Evolutionary conservation across 1,140 invertebrate species (phyloP), one percentile per base, ranked within the genome.

Genomic region (Aphelenchoides avenae): DNA sequence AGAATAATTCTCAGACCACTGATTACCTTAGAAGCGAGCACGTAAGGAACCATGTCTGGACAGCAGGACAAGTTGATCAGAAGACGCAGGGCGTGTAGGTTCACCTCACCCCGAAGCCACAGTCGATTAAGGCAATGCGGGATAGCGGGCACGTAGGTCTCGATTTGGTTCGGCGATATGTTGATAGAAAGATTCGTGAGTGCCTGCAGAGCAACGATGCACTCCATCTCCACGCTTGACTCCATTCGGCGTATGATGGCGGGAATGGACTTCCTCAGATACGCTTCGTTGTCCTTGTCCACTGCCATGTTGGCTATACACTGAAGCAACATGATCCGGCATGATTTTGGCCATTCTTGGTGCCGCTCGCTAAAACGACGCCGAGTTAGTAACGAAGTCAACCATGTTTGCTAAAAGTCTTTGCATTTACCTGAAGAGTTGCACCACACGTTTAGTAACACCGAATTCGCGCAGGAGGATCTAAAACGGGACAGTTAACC

Each of bases 51-150:
- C 78, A 85, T 81, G 49, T 84, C 81, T 63, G 81, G 77, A 74
- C 84, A 85, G 60, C 82, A 83, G 3, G 84, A 84, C 3, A 86
- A 74, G 74, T 86, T 86, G 39, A 85, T 83, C n/a, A 86, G 78
- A 26, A 85, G 72, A 66, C 83, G 82, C 0, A 84, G 70, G 11
- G 83, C 78, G 65, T 85, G 83, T 11, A 85, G 69, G 61, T 81
- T 69, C 2, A 57, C 51, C 51, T 70, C 68, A 26, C 68, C 68
- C 26, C 62, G 47, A 6, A 72, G 34, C 68, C 68, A 70, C 15
- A 70, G 26, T 29, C 48, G 48, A 31, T 57, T 54, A 5, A 70
- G 46, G 22, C 63, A 66, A 39, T 52, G 57, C 13, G 66, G 66
- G 18, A 70, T 70, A 9, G 44, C 54, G 3, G 69, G 68, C 18